Evolutionary conservation across 2,113 vertebrate species (phyloP), one percentile per base, ranked within the genome.

Genomic region (Myotis lucifugus): DNA sequence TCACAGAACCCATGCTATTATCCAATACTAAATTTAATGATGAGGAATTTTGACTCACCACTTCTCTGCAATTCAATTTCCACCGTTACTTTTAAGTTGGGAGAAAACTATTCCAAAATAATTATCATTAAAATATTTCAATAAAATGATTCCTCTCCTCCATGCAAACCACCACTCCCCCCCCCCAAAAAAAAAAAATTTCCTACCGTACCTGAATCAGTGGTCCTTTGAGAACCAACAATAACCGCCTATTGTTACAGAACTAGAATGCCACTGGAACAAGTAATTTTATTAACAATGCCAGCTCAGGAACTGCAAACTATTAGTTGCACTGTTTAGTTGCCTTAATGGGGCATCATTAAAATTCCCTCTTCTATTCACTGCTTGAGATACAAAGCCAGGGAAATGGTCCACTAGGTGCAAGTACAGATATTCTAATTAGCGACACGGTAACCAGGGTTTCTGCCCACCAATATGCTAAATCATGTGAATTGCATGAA

Each of bases 301-400:
- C 61, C 77, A 93, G 84, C 66, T 29, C 81, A 96, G 86, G 59
- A 96, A 91, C 50, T 12, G 66, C 66, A 52, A 94, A 95, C 77
- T 74, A 25, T 34, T 54, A 79, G 87, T 78, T 64, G 59, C 81
- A 66, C 48, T 90, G 76, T 72, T 96, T 85, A 90, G 90, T 78
- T 96, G 90, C 56, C 66, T 95, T 96, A 94, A 93, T 94, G 64
- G 48, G 90, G 10, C 79, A 95, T 96, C 95, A 94, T 95, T 97
- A 96, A 95, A 96, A 94, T 96, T 79, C 88, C 54, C 61, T 97
- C 85, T 93, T 77, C 93, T 56, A 56, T 85, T 95, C 77, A 92
- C 92, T 90, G 48, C 93, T 95, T 94, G 85, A 92, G 67, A 95
- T 90, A 93, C 90, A 96, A 93, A 97, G 90, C 89, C 37, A 56